phyloP scores from a whole-genome alignment of 2,113 vertebrate species.

The zebrafish (Danio rerio) region GRCz12tu NC_133176.1:34632001-34632500 shows the following conservation, averaged over 20 bases:
- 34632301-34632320: constrained; percentile 20
- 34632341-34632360: neutral
- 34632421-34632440: constrained; percentile 14
- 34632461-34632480: constrained; percentile 60
- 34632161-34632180: neutral
- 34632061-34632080: too few relatives aligned
- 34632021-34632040: too few relatives aligned
- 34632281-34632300: constrained; percentile 16
- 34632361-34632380: constrained; percentile 30
- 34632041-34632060: too few relatives aligned
- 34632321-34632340: constrained; percentile 34
- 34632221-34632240: too few relatives aligned
- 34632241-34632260: neutral
- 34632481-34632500: constrained; percentile 43
- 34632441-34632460: constrained; percentile 47
- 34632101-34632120: neutral
- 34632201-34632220: neutral
- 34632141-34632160: neutral
- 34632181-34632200: constrained; percentile 8
- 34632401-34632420: constrained; percentile 37
- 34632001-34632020: too few relatives aligned
- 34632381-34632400: constrained; percentile 10
- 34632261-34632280: neutral
- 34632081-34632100: neutral
- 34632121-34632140: neutral